Percentiles rank a stretch among this genome's conserved stretches.
These are phyloP conservation scores for Pocillopora verrucosa DNA, from an alignment of 64 coral and sea anemone genomes.

Conservation along the genomic window DNA sequence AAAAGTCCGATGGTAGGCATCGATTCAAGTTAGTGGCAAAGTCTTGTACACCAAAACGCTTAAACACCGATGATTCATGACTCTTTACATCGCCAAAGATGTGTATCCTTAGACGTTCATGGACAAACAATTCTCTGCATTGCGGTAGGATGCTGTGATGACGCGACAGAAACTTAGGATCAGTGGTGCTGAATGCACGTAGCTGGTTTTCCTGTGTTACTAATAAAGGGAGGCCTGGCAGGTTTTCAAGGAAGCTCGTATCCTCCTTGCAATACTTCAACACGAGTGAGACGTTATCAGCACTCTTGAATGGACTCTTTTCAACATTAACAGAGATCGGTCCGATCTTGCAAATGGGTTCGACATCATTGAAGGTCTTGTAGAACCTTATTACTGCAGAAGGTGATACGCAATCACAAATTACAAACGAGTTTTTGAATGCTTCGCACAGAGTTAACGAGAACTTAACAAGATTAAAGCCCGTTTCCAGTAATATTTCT, in stretches of 20 bases:
- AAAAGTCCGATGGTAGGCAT: not conserved
- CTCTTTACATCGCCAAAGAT: conserved; percentile 29
- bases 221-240: conserved; percentile 77
- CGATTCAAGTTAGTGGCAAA: conserved; percentile 40
- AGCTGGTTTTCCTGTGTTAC: conserved; percentile 70
- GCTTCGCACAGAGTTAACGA: conserved; percentile 16
- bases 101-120: not conserved
- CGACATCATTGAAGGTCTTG: conserved; percentile 26
- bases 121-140: conserved; percentile 62
- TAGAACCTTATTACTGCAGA: conserved; percentile 51
- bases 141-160: conserved; percentile 43
- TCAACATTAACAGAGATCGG: conserved; percentile 18
- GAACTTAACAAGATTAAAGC: conserved; percentile 55
- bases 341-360: conserved; percentile 32
- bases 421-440: not conserved
- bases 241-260: conserved; percentile 25
- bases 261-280: conserved; percentile 67
- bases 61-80: conserved; percentile 1
- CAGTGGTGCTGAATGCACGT: not conserved
- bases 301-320: conserved; percentile 40
- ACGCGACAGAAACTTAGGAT: conserved; percentile 45
- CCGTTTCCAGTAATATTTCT: conserved; percentile 31
- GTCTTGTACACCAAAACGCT: conserved; percentile 30
- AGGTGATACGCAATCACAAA: not conserved
- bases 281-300: not conserved